Base-by-base conservation (phyloP, 2,797 vertebrate genomes). In the Acipenser ruthenus region DNA sequence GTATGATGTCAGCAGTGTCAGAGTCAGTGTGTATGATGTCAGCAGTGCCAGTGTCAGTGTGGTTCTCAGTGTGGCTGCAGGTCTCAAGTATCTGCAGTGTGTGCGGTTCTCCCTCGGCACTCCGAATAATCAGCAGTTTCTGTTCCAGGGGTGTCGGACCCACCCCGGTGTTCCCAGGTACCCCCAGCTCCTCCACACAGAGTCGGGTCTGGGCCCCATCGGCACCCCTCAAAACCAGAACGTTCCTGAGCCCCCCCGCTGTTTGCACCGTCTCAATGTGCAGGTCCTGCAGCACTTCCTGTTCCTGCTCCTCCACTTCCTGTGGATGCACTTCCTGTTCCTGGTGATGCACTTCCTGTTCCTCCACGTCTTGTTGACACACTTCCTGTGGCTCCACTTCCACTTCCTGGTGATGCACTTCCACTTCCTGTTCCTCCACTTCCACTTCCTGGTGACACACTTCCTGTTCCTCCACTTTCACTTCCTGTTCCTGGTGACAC, bases 101-200 rank as follows among this genome's bases (percentile, higher is more conserved):
- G 0, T 79, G 72, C 52, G 52, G 52, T 8, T 77, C 12, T 10
- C 81, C 72, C 0, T 79, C 75, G 0, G 80, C 65, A 0, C 75
- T 84, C n/a, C 83, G 82, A 58, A 85, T 84, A 60, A 86, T 85
- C 18, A 85, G 74, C 11, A 86, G 74, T 49, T 86, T 86, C 75
- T 83, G 84, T 4, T 79, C 9, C 9, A 80, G 0, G 18, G 50
- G 49, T 4, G 49, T 18, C 52, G 66, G 49, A 63, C 52, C 67
- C 8, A 66, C 48, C 58, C 65, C 60, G 63, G 68, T 18, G 37
- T 73, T 58, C 12, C 67, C 71, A 9, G 66, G 48, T 6, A 18
- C 58, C 18, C 70, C 73, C 0, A 78, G 60, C 0, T 81, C 63
- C 72, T 86, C 83, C 55, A 86, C 82, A 4, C 86, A 86, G 0